Base-by-base conservation (phyloP, 2,888 invertebrate genomes). In the Parapristionchus giblindavisi region DNA sequence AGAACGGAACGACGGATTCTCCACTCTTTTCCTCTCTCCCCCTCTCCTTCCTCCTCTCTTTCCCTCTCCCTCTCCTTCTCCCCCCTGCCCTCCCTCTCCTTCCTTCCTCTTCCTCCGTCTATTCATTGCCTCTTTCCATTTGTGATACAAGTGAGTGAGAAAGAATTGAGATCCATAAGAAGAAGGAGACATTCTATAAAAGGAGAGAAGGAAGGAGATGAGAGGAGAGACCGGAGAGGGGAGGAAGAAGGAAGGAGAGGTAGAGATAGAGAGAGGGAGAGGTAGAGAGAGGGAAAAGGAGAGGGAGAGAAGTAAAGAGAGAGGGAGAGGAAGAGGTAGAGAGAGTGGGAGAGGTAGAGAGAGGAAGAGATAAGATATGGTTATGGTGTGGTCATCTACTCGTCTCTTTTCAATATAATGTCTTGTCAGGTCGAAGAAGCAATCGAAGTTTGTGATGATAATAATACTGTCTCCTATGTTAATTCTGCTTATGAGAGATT, bases 401-500 rank as follows among this genome's bases (percentile, higher is more conserved):
- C 48, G 48, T 48, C 11, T 14, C 14, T 14, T 14, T 48, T 48
- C 11, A 48, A 11, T 48, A 14, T 34, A 66, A 14, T 21, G 1
- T 61, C 24, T 27, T 27, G 17, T 6, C 1, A 70, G 70, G 70
- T 70, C 17, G 86, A 87, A 61, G 87, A 87, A 77, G 87, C 87
- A 27, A 81, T 87, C 56, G 85, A 87, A 77, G 87, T 87, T 74
- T 86, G 85, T 78, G 87, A 87, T 78, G 86, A 87, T 66, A 75
- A 78, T 34, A 82, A 85, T 70, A 77, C 85, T 17, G 85, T 89
- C 80, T 88, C 90, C 88, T 90, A 89, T 85, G 90, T 90, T 71
- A 90, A 90, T 79, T 87, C 88, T 17, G 89, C 89, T 4, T 89
- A 88, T 82, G 90, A 90, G 82, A 81, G 87, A 36, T 77, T 89